These are phyloP conservation scores for Salvelinus fontinalis DNA, from an alignment of 2,113 vertebrate species.

Conservation along the genomic window DNA sequence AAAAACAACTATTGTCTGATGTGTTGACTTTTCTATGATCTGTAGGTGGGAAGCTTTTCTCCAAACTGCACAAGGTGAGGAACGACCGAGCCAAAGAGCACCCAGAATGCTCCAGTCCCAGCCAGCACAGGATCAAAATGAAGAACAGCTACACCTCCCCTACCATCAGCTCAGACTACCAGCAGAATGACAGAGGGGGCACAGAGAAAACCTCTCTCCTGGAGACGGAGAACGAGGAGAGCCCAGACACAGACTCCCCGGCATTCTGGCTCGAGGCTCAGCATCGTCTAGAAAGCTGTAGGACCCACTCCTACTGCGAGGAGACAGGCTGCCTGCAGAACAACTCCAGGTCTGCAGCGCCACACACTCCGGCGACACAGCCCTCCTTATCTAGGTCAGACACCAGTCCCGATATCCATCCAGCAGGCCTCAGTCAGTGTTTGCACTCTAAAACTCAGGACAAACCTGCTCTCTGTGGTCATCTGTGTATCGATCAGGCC, in stretches of 20 bases:
- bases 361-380: conserved; percentile 29
- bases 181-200: conserved; percentile 37
- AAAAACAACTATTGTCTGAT: neutral
- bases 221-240: conserved; percentile 40
- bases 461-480: conserved; percentile 59
- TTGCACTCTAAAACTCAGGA: conserved; percentile 71
- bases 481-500: conserved; percentile 62
- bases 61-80: conserved; percentile 77
- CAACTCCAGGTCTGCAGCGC: conserved; percentile 55
- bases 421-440: conserved; percentile 61
- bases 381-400: conserved; percentile 45
- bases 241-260: conserved; percentile 54
- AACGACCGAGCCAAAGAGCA: conserved; percentile 69
- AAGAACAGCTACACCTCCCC: conserved; percentile 70
- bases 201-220: neutral
- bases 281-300: conserved; percentile 68
- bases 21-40: neutral
- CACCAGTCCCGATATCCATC: conserved; percentile 49
- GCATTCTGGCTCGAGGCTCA: conserved; percentile 70
- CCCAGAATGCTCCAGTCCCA: conserved; percentile 59
- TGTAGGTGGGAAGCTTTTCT: conserved; percentile 89
- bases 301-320: conserved; percentile 74
- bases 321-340: conserved; percentile 77
- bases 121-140: conserved; percentile 62
- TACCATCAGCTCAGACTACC: conserved; percentile 57